Evolutionary conservation across 2,888 invertebrate species (phyloP).

Genomic region (Enchytraeus crypticus): DNA sequence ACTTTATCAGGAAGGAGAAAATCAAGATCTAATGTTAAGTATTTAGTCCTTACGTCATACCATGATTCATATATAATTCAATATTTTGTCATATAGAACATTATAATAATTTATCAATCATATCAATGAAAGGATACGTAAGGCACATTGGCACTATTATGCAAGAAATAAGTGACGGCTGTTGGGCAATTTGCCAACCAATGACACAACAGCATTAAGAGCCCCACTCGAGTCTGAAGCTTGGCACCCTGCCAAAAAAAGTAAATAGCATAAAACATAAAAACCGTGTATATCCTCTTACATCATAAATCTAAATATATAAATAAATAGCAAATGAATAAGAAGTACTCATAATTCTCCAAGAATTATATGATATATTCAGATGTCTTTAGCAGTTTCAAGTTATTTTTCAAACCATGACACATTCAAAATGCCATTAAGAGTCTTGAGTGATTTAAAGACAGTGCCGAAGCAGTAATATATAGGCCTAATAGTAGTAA

Average conservation of each 20-base stretch:
- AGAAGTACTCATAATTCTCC: neutral
- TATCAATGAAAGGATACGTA: constrained; percentile 53
- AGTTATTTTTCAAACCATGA: too few species aligned
- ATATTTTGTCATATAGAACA: too few species aligned
- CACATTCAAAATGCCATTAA: too few species aligned
- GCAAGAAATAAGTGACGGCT: constrained; percentile 73
- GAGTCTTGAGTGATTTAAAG: too few species aligned
- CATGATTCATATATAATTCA: too few species aligned
- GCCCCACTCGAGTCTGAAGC: constrained; percentile 73
- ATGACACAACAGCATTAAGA: constrained; percentile 78
- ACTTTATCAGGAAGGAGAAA: too few species aligned
- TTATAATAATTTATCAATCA: too few species aligned
- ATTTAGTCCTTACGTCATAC: too few species aligned
- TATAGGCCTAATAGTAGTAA: too few species aligned
- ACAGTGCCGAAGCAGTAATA: too few species aligned
- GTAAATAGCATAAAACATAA: neutral
- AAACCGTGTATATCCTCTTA: neutral
- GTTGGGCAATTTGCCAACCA: constrained; percentile 78
- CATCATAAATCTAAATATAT: neutral
- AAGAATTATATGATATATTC: neutral
- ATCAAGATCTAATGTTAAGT: too few species aligned
- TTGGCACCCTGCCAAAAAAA: constrained; percentile 55
- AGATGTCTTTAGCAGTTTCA: too few species aligned
- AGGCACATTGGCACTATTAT: constrained; percentile 65
- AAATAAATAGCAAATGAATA: neutral